Percentiles rank a stretch among this genome's conserved stretches.
These are phyloP conservation scores for Taeniopygia guttata DNA, from an alignment of 2,797 vertebrate species.

Conservation along the genomic window DNA sequence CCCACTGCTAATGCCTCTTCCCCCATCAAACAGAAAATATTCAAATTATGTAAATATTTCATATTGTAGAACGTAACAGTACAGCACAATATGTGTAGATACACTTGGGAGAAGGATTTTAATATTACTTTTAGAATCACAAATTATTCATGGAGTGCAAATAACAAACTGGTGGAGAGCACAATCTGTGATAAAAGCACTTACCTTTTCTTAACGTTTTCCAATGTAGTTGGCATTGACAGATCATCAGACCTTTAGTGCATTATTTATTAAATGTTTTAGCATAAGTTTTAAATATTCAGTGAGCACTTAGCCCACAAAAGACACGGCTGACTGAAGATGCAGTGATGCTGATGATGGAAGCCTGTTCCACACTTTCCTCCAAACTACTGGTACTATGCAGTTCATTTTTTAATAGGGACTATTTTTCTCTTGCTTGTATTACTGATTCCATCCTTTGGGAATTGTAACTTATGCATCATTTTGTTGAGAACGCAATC, in stretches of 20 bases:
- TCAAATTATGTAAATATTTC: slow-evolving; percentile 62
- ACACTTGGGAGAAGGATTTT: slow-evolving; percentile 35
- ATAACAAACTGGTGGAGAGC: not conserved
- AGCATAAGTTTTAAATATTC: slow-evolving; percentile 37
- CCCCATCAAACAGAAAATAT: not conserved
- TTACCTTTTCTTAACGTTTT: slow-evolving; percentile 40
- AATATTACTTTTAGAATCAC: slow-evolving; percentile 51
- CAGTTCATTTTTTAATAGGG: not conserved
- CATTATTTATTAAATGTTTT: slow-evolving; percentile 58
- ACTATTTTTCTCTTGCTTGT: not conserved
- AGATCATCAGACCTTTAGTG: slow-evolving; percentile 39
- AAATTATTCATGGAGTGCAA: slow-evolving; percentile 51
- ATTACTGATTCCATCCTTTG: not conserved
- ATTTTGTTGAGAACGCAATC: not conserved
- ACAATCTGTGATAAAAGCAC: not conserved
- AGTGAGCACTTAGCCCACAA: not conserved
- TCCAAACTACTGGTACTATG: not conserved
- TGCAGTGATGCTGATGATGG: not conserved
- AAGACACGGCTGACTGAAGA: slow-evolving; percentile 11
- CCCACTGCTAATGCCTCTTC: not conserved
- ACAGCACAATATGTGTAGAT: not conserved
- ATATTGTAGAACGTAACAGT: not conserved
- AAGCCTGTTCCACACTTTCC: not conserved
- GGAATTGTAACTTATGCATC: not conserved
- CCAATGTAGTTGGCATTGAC: not conserved